Evolutionary conservation across 2,113 vertebrate species (phyloP), one percentile per base, ranked within the genome.

Genomic region (Tyto alba): DNA sequence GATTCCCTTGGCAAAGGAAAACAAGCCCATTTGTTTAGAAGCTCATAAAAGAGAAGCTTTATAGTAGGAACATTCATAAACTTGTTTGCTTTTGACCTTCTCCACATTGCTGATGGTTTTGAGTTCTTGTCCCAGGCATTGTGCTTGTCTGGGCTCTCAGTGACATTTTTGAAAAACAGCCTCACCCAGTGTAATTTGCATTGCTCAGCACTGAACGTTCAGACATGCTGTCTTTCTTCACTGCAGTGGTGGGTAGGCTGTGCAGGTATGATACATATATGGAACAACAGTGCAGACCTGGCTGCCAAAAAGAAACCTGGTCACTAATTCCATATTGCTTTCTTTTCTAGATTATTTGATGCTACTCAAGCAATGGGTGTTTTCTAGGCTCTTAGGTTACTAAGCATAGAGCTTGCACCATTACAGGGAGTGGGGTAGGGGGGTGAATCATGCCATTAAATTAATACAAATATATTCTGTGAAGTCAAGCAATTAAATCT

Each of bases 1-100:
- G 7, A 93, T 75, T 93, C 45, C 59, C 60, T 90, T 91, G 90
- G 93, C 71, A 48, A 87, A 93, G 36, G 59, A 89, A 94, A 95
- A 95, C 66, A 89, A 94, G 62, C 57, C 60, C 76, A 66, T 96
- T 94, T 94, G 88, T 96, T 95, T 90, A 95, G 86, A 93, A 93
- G 79, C 93, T 96, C 88, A 85, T 94, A 82, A 94, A 95, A 95
- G 76, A 81, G 66, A 57, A 95, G 63, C 89, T 94, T 96, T 97
- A 83, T 76, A 85, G 66, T 95, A 86, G 85, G 84, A 95, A 96
- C 94, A 86, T 96, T 95, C 95, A 95, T 95, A 86, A 90, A 95
- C 91, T 96, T 95, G 95, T 95, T 96, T 96, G 92, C 94, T 91
- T 93, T 95, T 96, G 94, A 95, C 96, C 95, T 96, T 95, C 93